phyloP scores from a whole-genome alignment of 2,113 vertebrate genomes.

The Malurus cyaneus region DNA sequence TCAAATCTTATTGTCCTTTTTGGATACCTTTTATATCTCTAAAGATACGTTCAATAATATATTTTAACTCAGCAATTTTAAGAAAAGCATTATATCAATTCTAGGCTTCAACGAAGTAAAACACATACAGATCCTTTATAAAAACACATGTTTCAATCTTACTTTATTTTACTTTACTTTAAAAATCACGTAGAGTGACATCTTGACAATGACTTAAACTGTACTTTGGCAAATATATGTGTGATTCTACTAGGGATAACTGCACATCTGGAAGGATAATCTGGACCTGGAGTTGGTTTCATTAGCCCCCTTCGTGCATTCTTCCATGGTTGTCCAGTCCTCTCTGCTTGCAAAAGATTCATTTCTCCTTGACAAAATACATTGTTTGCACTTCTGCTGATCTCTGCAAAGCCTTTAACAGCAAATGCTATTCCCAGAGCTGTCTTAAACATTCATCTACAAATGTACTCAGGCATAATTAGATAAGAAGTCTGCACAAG shows the following conservation, averaged over 20 bases:
- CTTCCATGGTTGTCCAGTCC: neutral
- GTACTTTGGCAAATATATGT: neutral
- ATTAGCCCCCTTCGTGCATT: rapidly evolving
- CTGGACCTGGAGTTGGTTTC: neutral
- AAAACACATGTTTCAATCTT: neutral
- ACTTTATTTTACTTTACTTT: neutral
- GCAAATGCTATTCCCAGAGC: neutral
- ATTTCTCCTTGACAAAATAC: neutral
- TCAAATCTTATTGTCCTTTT: neutral
- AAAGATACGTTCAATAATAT: neutral
- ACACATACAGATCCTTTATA: neutral
- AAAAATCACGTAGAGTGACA: neutral
- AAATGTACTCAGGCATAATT: neutral
- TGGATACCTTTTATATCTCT: neutral
- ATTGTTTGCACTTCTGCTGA: neutral
- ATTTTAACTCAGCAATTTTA: neutral
- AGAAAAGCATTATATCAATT: neutral
- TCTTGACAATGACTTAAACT: neutral
- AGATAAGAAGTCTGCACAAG: neutral
- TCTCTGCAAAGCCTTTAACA: neutral
- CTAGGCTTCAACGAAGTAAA: neutral
- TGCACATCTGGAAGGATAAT: neutral
- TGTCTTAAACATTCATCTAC: neutral
- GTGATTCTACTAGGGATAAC: neutral
- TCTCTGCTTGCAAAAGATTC: neutral